These are phyloP conservation scores for Lucilia cuprina DNA, from an alignment of 1,140 invertebrate species.

Conservation along the genomic window DNA sequence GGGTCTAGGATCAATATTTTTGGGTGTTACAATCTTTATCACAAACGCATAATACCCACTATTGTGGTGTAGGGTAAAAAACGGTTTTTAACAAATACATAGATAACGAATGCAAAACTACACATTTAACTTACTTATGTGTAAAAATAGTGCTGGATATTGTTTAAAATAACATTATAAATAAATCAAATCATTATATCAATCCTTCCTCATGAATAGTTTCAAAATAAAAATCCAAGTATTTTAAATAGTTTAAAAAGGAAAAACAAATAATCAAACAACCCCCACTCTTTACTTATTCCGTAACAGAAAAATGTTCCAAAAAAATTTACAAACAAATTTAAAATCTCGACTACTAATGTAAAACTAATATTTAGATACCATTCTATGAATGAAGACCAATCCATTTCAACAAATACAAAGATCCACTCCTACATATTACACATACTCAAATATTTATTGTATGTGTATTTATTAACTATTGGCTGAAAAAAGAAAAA, in stretches of 20 bases:
- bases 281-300: background rate
- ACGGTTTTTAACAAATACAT: too few species aligned
- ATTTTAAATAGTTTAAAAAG: background rate
- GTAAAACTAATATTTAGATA: conserved; percentile 32
- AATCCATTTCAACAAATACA: background rate
- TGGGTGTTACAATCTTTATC: too few species aligned
- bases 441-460: too few species aligned
- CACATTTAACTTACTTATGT: too few species aligned
- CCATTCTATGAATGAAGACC: background rate
- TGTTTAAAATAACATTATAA: too few species aligned
- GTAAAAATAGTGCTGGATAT: too few species aligned
- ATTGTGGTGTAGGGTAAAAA: too few species aligned
- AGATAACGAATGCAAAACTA: too few species aligned
- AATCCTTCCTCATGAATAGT: background rate
- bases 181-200: too few species aligned
- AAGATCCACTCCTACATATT: too few species aligned
- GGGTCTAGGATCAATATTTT: too few species aligned
- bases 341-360: background rate
- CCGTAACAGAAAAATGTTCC: background rate
- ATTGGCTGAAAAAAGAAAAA: background rate
- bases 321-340: background rate
- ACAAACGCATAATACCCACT: too few species aligned
- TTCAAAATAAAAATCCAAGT: background rate
- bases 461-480: background rate
- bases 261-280: background rate